These are phyloP conservation scores for Hecatera dysodea DNA, from an alignment of 2,888 invertebrate genomes.

Conservation along the genomic window DNA sequence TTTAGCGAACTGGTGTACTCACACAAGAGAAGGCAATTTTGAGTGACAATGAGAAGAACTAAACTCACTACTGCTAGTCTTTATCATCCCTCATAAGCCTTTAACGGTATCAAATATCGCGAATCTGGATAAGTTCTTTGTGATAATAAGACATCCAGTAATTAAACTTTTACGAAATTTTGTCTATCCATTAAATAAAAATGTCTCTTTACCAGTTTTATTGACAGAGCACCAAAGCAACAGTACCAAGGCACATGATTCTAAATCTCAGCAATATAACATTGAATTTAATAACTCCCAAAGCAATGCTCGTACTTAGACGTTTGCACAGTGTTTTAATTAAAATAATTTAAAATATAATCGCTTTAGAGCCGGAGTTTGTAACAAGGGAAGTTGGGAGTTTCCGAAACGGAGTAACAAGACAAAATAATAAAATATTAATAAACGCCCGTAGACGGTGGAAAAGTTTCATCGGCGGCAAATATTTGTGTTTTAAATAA, in stretches of 20 bases:
- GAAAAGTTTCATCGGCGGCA: slow-evolving; percentile 87
- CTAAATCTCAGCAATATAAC: slow-evolving; percentile 47
- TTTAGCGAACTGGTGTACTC: not conserved
- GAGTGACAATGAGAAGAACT: not conserved
- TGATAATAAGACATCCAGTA: not conserved
- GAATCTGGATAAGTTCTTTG: not conserved
- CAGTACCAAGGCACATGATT: slow-evolving; percentile 13
- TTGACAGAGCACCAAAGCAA: slow-evolving; percentile 30
- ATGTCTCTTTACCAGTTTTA: slow-evolving; percentile 11
- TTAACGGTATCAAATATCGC: not conserved
- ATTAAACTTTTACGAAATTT: slow-evolving; percentile 20
- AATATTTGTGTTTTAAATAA: slow-evolving; percentile 91
- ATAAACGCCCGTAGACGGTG: slow-evolving; percentile 88
- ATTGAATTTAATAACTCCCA: slow-evolving; percentile 77
- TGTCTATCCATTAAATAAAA: slow-evolving; percentile 39
- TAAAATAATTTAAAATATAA: slow-evolving; percentile 91
- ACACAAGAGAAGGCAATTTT: not conserved
- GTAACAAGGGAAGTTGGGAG: slow-evolving; percentile 89
- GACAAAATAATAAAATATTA: slow-evolving; percentile 91
- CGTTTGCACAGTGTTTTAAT: slow-evolving; percentile 90
- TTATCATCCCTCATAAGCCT: not conserved
- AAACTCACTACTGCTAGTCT: not conserved
- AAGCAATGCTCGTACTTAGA: slow-evolving; percentile 75
- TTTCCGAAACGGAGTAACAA: slow-evolving; percentile 87
- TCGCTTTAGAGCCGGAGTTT: slow-evolving; percentile 88